phyloP scores from a whole-genome alignment of 2,888 invertebrate species.

The Neria commutata region DNA sequence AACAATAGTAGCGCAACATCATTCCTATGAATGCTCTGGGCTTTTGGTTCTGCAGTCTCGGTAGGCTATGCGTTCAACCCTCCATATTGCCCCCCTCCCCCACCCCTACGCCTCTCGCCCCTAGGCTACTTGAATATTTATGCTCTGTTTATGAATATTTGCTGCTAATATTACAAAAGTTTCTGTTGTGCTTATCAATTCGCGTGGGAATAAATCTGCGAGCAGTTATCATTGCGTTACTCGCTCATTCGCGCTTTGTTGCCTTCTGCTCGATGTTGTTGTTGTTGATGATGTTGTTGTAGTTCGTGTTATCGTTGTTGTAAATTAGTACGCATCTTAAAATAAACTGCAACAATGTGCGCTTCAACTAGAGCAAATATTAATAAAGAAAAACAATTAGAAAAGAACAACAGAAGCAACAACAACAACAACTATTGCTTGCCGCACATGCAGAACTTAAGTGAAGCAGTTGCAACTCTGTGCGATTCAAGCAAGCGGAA shows the following conservation, averaged over 20 bases:
- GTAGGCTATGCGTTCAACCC: no score
- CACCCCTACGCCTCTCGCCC: background rate
- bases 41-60: no score
- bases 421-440: background rate
- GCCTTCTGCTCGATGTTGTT: background rate
- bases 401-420: background rate
- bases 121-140: background rate
- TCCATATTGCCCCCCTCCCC: background rate
- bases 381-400: no score
- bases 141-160: conserved; percentile 1
- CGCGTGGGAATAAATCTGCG: background rate
- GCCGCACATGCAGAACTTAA: background rate
- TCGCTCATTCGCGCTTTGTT: no score
- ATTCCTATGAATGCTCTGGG: no score
- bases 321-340: background rate
- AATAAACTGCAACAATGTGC: no score
- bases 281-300: background rate
- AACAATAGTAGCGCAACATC: no score
- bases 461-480: background rate
- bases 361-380: no score
- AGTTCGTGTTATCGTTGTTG: no score
- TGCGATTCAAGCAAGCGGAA: background rate
- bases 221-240: no score
- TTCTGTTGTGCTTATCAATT: background rate
- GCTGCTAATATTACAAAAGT: background rate